Evolutionary conservation across 2,797 vertebrate species (phyloP), one percentile per base, ranked within the genome.

Genomic region (Phataginus tricuspis): DNA sequence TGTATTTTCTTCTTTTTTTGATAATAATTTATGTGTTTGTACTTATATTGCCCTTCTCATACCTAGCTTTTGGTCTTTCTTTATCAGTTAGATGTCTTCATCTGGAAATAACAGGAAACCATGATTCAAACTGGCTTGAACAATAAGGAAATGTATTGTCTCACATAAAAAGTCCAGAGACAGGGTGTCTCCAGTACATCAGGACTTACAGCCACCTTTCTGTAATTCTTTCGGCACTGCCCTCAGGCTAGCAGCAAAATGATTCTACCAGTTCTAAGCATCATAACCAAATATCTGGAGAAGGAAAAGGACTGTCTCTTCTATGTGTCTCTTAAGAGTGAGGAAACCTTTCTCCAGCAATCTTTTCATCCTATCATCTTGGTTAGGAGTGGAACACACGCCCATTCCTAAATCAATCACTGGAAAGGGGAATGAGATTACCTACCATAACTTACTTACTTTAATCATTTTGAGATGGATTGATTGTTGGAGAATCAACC

Each of bases 81-180:
- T 78, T 39, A 91, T 96, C 93, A 66, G 51, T 84, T 55, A 72
- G 63, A 66, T 78, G 72, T 82, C 27, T 88, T 93, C 29, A n/a
- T 31, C 84, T 89, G 83, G 31, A 77, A 96, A 96, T 53, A 97
- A 97, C 95, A 96, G 97, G 96, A 97, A 96, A 59, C 74, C 27
- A 6, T 84, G 39, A 74, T 79, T 93, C 71, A 16, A 55, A 51
- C 49, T 68, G 89, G 34, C 61, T 77, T 78, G 68, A 89, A 74
- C 57, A 39, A 64, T 39, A 87, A 92, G 93, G 82, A 97, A 94
- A 74, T 45, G 51, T 45, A 61, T 83, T 96, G 95, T 97, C 91
- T 96, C 18, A 34, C 21, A 85, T 39, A 74, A 84, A 74, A 55
- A 49, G 88, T 74, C 25, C 53, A 94, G 80, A 88, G 89, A 94